phyloP scores from a whole-genome alignment of 1,140 invertebrate genomes.

The Eciton burchellii region DNA sequence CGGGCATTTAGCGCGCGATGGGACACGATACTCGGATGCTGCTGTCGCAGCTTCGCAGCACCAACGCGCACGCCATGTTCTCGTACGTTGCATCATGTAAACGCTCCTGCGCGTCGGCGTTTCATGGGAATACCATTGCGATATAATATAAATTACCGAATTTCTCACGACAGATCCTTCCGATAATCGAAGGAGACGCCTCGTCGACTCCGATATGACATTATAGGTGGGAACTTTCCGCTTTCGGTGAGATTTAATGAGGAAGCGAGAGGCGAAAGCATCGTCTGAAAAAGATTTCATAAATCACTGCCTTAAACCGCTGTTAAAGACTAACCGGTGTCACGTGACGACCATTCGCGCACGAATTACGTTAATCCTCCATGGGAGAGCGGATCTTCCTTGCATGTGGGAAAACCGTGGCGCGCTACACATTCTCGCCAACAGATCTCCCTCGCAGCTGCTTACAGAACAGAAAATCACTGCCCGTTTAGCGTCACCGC shows the following conservation, averaged over 20 bases:
- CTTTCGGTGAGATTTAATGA: slow-evolving; percentile 43
- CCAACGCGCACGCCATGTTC: not conserved
- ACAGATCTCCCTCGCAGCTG: slow-evolving; percentile 50
- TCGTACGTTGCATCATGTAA: not conserved
- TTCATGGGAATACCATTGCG: not conserved
- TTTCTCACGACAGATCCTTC: not conserved
- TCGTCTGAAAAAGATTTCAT: slow-evolving; percentile 27
- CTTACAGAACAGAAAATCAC: slow-evolving; percentile 12
- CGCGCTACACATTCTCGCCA: slow-evolving; percentile 32
- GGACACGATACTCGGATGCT: slow-evolving; percentile 10
- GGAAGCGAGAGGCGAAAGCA: not conserved
- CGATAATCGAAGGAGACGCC: not conserved
- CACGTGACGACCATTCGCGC: slow-evolving; percentile 53
- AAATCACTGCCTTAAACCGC: slow-evolving; percentile 50
- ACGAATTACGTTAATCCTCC: slow-evolving; percentile 71
- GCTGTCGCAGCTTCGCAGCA: too few relatives aligned
- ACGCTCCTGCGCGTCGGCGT: not conserved
- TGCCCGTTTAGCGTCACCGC: not conserved
- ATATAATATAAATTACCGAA: not conserved
- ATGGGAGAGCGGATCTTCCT: slow-evolving; percentile 41
- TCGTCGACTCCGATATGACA: not conserved
- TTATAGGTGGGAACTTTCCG: slow-evolving; percentile 18
- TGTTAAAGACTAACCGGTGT: slow-evolving; percentile 32
- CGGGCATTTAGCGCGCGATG: slow-evolving; percentile 34
- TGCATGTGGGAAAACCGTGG: slow-evolving; percentile 31